Percentiles rank a stretch among this genome's conserved stretches.
Conservation (phyloP, 2,113 vertebrate species). For the Oenanthe melanoleuca region DNA sequence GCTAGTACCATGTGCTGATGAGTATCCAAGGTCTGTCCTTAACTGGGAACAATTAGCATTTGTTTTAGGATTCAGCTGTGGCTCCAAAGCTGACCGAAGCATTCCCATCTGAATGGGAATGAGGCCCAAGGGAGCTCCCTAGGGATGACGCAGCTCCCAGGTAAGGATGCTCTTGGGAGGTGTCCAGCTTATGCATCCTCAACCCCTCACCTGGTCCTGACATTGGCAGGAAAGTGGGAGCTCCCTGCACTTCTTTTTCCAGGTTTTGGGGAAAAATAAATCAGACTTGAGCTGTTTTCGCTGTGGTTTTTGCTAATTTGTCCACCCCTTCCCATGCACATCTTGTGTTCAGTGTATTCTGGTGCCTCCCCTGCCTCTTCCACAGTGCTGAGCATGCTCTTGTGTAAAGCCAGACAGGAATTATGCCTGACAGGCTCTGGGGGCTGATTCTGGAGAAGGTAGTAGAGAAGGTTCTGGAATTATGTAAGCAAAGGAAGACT, state of each 20-base stretch:
- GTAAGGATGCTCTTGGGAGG: neutral
- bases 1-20: neutral
- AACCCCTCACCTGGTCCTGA: fast-evolving
- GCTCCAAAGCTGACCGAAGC: neutral
- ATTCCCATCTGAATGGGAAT: neutral
- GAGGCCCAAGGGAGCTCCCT: neutral
- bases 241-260: neutral
- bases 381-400: neutral
- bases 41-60: conserved; percentile 11
- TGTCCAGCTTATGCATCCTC: no score
- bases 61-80: neutral
- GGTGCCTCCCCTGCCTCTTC: neutral
- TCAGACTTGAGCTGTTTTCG: neutral
- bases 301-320: neutral
- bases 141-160: neutral
- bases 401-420: neutral
- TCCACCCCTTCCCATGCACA: fast-evolving
- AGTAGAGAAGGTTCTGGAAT: neutral
- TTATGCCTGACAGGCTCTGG: neutral
- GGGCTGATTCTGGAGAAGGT: neutral
- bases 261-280: neutral
- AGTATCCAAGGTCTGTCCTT: conserved; percentile 7
- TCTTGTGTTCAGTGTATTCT: neutral
- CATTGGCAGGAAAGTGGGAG: neutral
- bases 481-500: neutral